Conservation (phyloP, 2,797 vertebrate species). For the Cuniculus paca region DNA sequence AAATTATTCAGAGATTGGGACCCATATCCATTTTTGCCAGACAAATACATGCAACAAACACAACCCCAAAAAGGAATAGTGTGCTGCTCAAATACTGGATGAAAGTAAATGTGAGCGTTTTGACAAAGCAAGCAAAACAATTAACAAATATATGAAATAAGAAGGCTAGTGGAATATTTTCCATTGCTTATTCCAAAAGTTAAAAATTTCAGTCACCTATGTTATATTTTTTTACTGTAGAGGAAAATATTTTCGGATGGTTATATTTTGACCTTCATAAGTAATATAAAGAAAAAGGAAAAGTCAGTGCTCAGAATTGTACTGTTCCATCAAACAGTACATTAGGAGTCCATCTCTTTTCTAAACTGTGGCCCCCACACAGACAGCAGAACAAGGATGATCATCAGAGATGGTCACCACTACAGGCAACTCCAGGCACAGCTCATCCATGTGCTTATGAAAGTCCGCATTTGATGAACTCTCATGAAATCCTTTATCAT, state of each 20-base stretch:
- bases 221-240: background rate
- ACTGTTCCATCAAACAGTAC: background rate
- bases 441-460: background rate
- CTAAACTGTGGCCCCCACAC: background rate
- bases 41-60: background rate
- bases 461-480: background rate
- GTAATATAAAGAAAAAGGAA: background rate
- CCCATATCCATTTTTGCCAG: background rate
- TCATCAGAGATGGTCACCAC: background rate
- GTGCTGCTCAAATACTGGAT: background rate
- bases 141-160: background rate
- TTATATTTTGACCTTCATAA: background rate
- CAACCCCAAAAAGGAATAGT: background rate
- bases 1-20: background rate
- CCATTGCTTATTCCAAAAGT: constrained; percentile 31
- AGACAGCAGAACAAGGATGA: background rate
- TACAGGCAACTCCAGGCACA: background rate
- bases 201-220: background rate
- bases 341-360: background rate
- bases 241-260: background rate
- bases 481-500: background rate
- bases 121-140: background rate
- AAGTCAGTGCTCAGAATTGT: background rate
- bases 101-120: background rate
- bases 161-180: background rate